Percentiles rank a stretch among this genome's conserved stretches.
These are phyloP conservation scores for Tuberolachnus salignus DNA, from an alignment of 2,888 invertebrate species.

Conservation along the genomic window DNA sequence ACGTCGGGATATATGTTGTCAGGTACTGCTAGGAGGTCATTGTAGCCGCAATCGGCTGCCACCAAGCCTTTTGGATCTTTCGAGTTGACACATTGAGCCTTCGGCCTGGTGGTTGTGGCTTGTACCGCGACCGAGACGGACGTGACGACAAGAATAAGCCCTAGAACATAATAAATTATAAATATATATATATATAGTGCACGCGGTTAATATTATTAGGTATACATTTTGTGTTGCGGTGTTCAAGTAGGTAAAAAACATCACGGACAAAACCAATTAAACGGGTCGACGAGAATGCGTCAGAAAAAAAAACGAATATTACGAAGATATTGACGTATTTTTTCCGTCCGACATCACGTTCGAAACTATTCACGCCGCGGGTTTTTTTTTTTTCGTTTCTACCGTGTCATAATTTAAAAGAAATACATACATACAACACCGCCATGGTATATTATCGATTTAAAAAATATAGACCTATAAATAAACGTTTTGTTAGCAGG, in stretches of 20 bases:
- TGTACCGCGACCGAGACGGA: background rate
- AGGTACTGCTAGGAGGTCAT: background rate
- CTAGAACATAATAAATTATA: constrained; percentile 35
- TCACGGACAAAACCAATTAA: background rate
- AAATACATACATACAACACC: too few relatives aligned
- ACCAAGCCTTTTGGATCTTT: constrained; percentile 25
- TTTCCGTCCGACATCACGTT: too few relatives aligned
- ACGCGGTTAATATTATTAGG: background rate
- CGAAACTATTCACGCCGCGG: too few relatives aligned
- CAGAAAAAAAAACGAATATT: background rate
- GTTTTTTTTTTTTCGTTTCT: too few relatives aligned
- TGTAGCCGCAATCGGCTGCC: constrained; percentile 7
- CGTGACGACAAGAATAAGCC: constrained; percentile 9
- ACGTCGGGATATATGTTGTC: constrained; percentile 1
- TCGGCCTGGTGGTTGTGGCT: background rate
- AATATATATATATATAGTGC: too few relatives aligned
- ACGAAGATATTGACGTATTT: too few relatives aligned
- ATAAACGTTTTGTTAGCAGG: too few relatives aligned
- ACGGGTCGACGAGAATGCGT: background rate
- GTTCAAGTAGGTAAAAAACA: background rate
- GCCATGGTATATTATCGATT: too few relatives aligned
- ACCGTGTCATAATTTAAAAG: too few relatives aligned
- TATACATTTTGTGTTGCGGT: background rate
- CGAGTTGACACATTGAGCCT: constrained; percentile 12
- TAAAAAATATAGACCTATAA: too few relatives aligned